Conservation (phyloP, 2,797 vertebrate genomes). For the Parotocinclus haroldoi region DNA sequence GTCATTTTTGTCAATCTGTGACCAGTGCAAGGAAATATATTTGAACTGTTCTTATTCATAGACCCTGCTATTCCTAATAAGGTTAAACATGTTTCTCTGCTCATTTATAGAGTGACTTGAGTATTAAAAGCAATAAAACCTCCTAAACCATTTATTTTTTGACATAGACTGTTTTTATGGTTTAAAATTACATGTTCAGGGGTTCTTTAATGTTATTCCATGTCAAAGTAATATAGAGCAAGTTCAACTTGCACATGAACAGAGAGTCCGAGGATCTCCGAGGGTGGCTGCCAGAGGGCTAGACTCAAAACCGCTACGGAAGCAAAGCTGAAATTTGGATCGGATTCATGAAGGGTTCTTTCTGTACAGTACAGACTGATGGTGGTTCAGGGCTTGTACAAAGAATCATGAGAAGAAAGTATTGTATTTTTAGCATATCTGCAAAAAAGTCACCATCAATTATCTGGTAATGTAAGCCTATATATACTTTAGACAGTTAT, state of each 20-base stretch:
- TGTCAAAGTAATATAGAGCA: slow-evolving; percentile 6
- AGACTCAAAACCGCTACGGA: slow-evolving; percentile 11
- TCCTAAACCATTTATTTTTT: neutral
- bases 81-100: neutral
- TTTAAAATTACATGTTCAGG: slow-evolving; percentile 4
- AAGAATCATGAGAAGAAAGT: slow-evolving; percentile 46
- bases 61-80: neutral
- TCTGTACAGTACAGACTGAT: slow-evolving; percentile 27
- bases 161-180: neutral
- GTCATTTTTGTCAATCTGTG: too few species aligned
- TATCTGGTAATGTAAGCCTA: slow-evolving; percentile 57
- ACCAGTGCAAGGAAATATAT: too few species aligned
- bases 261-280: slow-evolving; percentile 2
- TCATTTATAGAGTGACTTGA: neutral
- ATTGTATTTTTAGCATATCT: slow-evolving; percentile 57
- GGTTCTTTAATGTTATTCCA: slow-evolving; percentile 7
- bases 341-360: slow-evolving; percentile 26
- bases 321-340: slow-evolving; percentile 11
- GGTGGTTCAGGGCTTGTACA: slow-evolving; percentile 42
- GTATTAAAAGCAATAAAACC: neutral
- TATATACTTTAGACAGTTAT: slow-evolving; percentile 54
- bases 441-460: slow-evolving; percentile 50
- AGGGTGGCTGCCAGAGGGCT: neutral
- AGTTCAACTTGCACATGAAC: neutral
- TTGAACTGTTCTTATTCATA: neutral